Base-by-base conservation (phyloP, 2,113 vertebrate species). In the Todiramphus chloris region DNA sequence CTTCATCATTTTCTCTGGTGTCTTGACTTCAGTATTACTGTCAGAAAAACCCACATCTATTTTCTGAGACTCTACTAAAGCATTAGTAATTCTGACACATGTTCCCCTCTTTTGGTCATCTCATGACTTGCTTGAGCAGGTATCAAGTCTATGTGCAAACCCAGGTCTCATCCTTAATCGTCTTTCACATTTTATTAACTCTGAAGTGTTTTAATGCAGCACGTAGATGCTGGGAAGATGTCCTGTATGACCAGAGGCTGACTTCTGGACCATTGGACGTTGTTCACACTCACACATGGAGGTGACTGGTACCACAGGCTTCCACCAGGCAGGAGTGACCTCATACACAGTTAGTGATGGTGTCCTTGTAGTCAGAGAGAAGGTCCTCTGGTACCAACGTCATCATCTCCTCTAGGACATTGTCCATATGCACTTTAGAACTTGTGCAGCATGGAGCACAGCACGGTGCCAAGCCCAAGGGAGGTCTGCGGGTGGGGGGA, bases 231-330 rank as follows among this genome's bases (percentile, higher is more conserved):
- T 84, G 73, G 31, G 17, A 72, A 75, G 58, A 21, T 4, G 7
- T 72, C 20, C 37, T 1, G 3, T 82, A 27, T 80, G n/a, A 50
- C 60, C 74, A 66, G 41, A 67, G 35, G 31, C 46, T 0, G 0
- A 28, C 18, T 37, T 30, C 30, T 56, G 87, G 43, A n/a, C 55
- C 25, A 7, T 5, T 0, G 5, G 41, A 4, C 8, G 4, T 28
- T 0, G 0, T 20, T 79, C 33, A 35, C 6, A 0, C 50, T 82
- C 69, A 58, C 23, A 3, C 48, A 30, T 20, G 20, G 3, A 6
- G 8, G 16, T 53, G 58, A 48, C 33, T 25, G 69, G 35, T 33
- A 13, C 46, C 5, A 7, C 10, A 13, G 81, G 25, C 41, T 19
- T 41, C 9, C 46, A 53, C 2, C 0, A 6, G 44, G 23, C 50